phyloP scores from a whole-genome alignment of 2,797 vertebrate genomes.

The Pangasius djambal region DNA sequence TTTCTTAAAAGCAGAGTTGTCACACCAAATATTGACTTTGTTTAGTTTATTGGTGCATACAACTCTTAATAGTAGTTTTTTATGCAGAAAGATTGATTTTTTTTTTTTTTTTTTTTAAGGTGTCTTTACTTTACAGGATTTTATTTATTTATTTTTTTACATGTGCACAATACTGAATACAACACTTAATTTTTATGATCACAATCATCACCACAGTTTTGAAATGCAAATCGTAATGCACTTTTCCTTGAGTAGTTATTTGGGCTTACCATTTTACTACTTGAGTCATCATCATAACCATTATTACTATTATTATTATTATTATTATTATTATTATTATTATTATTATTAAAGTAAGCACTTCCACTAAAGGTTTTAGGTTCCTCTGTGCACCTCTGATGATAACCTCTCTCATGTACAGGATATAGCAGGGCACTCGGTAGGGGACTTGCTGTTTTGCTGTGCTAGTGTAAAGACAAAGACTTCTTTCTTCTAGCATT shows the following conservation, averaged over 20 bases:
- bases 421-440: not conserved
- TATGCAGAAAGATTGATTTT: not conserved
- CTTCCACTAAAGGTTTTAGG: not conserved
- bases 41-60: not conserved
- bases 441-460: slow-evolving; percentile 1
- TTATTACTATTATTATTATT: not conserved
- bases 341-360: not conserved
- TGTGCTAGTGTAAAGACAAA: slow-evolving; percentile 33
- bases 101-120: not conserved
- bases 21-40: not conserved
- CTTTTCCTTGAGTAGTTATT: not conserved
- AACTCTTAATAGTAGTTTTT: not conserved
- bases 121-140: not conserved
- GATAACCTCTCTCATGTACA: not conserved
- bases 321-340: not conserved
- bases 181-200: not conserved
- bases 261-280: not conserved
- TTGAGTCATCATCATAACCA: not conserved
- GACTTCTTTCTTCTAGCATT: slow-evolving; percentile 29
- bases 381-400: not conserved
- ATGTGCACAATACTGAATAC: not conserved
- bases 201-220: not conserved
- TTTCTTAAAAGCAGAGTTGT: not conserved
- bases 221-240: not conserved
- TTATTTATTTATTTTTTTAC: too few relatives aligned